Percentiles rank a stretch among this genome's conserved stretches.
phyloP scores from a whole-genome alignment of 2,113 vertebrate species.

The Mus pahari region DNA sequence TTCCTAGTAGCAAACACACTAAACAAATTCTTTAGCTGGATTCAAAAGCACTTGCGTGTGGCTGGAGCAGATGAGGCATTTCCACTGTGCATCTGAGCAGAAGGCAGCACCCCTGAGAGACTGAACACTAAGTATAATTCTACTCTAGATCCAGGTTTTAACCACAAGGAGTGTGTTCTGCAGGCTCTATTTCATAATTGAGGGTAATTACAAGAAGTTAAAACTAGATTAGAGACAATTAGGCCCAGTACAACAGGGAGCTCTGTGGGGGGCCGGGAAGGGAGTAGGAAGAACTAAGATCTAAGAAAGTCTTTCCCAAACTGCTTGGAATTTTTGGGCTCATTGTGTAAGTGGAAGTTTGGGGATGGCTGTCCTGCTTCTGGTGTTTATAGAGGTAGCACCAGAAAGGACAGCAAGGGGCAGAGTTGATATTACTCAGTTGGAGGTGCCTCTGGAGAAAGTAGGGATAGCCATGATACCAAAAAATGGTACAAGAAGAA shows the following conservation, averaged over 20 bases:
- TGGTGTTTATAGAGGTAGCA: not conserved
- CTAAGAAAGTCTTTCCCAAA: slow-evolving; percentile 61
- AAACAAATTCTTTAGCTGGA: slow-evolving; percentile 5
- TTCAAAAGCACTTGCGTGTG: slow-evolving; percentile 17
- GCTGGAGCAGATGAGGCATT: slow-evolving; percentile 49
- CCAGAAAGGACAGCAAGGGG: not conserved
- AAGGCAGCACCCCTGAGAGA: slow-evolving; percentile 65
- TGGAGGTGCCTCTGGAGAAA: not conserved
- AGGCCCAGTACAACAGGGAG: slow-evolving; percentile 66
- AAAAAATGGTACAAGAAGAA: not conserved
- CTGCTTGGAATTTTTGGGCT: slow-evolving; percentile 40
- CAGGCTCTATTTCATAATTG: slow-evolving; percentile 73
- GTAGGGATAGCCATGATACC: not conserved
- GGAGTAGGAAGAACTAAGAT: slow-evolving; percentile 59
- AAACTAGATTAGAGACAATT: slow-evolving; percentile 79
- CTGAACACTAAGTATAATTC: slow-evolving; percentile 69
- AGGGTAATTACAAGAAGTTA: slow-evolving; percentile 79
- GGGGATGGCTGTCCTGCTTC: not conserved
- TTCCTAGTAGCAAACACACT: not conserved
- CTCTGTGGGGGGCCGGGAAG: slow-evolving; percentile 62
- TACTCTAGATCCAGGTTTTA: slow-evolving; percentile 72
- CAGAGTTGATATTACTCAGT: not conserved
- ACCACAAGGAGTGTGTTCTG: slow-evolving; percentile 70
- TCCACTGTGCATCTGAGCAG: not conserved
- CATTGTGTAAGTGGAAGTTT: not conserved